Percentiles rank a stretch among this genome's conserved stretches.
Conservation (phyloP, 1,140 invertebrate species). For the Cydia fagiglandana region DNA sequence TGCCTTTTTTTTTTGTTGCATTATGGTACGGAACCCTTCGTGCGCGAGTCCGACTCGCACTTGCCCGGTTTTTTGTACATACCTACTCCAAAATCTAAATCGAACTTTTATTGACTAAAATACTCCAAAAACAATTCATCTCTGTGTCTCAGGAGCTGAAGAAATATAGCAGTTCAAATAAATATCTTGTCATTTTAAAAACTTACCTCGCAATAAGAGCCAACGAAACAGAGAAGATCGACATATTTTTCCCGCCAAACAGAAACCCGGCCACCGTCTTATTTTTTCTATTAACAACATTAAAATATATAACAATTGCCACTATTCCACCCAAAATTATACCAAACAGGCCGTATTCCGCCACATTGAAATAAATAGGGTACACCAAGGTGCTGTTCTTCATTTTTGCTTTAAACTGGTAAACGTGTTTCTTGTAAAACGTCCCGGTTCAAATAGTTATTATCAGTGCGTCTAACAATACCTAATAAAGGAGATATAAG, state of each 20-base stretch:
- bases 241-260: constrained; percentile 75
- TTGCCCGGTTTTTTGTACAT: too few species aligned
- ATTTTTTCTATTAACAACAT: constrained; percentile 67
- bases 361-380: constrained; percentile 72
- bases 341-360: constrained; percentile 73
- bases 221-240: constrained; percentile 64
- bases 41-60: too few species aligned
- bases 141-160: too few species aligned
- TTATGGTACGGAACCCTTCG: too few species aligned
- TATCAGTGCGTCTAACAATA: constrained; percentile 52
- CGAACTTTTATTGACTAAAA: too few species aligned
- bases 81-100: too few species aligned
- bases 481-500: constrained; percentile 53
- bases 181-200: neutral
- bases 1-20: too few species aligned
- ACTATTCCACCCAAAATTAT: constrained; percentile 71
- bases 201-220: constrained; percentile 70
- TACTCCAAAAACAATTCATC: too few species aligned
- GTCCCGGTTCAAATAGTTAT: constrained; percentile 45
- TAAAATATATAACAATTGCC: constrained; percentile 69
- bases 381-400: constrained; percentile 49
- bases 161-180: too few species aligned
- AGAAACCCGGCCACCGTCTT: constrained; percentile 67
- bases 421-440: constrained; percentile 35
- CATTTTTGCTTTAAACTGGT: constrained; percentile 48